Conservation (phyloP, 2,888 invertebrate genomes). For the Mimachlamys varia region DNA sequence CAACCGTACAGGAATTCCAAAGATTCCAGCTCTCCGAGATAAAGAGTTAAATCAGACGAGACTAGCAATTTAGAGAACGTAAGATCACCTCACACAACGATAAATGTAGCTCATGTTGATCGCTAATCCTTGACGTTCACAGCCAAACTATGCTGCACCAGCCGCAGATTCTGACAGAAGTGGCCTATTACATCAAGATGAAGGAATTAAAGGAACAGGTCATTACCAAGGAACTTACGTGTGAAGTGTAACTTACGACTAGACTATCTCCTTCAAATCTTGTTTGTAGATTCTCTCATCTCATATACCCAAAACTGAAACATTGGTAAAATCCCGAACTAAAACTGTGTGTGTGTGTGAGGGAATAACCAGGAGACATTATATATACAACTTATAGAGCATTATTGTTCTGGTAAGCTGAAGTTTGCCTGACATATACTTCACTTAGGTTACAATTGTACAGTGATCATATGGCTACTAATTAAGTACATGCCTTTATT, state of each 20-base stretch:
- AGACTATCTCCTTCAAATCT: background rate
- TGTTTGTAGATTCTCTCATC: background rate
- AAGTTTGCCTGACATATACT: too few relatives aligned
- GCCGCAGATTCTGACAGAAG: background rate
- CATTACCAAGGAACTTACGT: background rate
- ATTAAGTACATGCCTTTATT: too few relatives aligned
- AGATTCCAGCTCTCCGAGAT: background rate
- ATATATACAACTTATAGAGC: background rate
- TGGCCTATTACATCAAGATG: background rate
- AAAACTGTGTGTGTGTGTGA: background rate
- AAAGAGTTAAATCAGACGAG: background rate
- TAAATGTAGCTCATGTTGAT: background rate
- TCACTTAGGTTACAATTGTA: too few relatives aligned
- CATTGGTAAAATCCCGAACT: background rate
- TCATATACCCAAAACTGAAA: background rate
- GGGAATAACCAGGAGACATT: background rate
- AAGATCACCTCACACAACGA: background rate
- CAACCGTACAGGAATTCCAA: background rate
- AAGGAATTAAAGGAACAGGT: background rate
- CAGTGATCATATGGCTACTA: too few relatives aligned
- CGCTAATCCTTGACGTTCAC: background rate
- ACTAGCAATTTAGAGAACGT: background rate
- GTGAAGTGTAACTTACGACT: background rate
- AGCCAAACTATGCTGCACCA: background rate
- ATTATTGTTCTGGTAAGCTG: too few relatives aligned